Evolutionary conservation across 2,888 invertebrate species (phyloP), one percentile per base, ranked within the genome.

Genomic region (Synergus gifuensis): DNA sequence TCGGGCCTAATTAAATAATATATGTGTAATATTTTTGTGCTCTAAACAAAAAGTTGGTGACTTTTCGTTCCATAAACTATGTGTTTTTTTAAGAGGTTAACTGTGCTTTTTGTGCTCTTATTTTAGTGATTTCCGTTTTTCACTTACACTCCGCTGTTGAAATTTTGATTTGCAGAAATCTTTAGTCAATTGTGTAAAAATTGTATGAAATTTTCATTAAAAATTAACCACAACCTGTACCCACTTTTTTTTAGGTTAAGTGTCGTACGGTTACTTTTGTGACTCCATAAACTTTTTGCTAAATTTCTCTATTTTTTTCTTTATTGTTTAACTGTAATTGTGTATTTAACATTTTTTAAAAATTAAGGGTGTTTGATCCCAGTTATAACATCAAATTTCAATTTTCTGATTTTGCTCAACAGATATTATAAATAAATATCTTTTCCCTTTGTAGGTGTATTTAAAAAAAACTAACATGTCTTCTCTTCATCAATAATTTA

Each of bases 21-120:
- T 2, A 14, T 73, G 8, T 78, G 16, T 28, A 36, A 80, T 86
- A 85, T 28, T 86, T 86, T 84, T 76, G 36, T 22, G 77, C 46
- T 28, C 28, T 64, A 73, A 76, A 49, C 76, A 76, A n/a, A 8
- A 44, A 77, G 60, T 60, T 76, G 58, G 16, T 22, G 62, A 3
- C 12, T 66, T 79, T 78, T 81, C 78, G 79, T 81, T 66, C 22
- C n/a, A n/a, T 9, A 46, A 77, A 58, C 63, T 63, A 40, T 76
- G 28, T 69, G 42, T 28, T 62, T 78, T 12, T 54, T 83, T 54
- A 40, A 76, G 69, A 73, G 69, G 69, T 73, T 73, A 73, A 16
- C 49, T 49, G 16, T 73, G 28, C 4, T 16, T 14, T 69, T 49
- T 8, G 28, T 22, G 22, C 18, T 60, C 18, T 60, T 60, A 18